phyloP scores from a whole-genome alignment of 2,113 vertebrate genomes.

The Malurus melanocephalus region DNA sequence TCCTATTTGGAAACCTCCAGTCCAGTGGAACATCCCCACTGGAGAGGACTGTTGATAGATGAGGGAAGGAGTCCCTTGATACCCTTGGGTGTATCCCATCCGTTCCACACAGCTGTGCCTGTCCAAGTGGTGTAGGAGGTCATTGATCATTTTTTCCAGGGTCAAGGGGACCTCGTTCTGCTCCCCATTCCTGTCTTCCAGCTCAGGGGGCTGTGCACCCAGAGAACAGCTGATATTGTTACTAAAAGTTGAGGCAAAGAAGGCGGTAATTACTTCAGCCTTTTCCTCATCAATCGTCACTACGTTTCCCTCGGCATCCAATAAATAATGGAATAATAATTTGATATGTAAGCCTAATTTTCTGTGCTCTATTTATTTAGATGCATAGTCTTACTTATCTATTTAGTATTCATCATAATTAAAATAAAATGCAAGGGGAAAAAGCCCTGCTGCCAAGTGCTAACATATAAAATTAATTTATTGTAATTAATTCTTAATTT shows the following conservation, averaged over 20 bases:
- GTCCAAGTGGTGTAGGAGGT: background rate
- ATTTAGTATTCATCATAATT: background rate
- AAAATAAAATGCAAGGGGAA: background rate
- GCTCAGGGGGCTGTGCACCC: background rate
- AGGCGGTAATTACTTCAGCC: background rate
- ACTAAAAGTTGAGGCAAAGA: background rate
- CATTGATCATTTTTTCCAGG: background rate
- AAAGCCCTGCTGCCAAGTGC: background rate
- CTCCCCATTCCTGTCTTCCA: background rate
- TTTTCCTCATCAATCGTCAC: background rate
- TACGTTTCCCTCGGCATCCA: background rate
- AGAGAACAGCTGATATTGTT: background rate
- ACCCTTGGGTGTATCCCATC: background rate
- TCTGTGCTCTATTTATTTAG: background rate
- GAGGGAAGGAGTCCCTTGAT: background rate
- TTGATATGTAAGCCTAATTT: background rate
- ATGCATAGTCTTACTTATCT: background rate
- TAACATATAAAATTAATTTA: background rate
- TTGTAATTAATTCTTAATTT: background rate
- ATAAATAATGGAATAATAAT: background rate
- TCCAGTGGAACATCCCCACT: too few relatives aligned
- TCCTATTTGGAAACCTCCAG: background rate
- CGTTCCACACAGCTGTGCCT: background rate
- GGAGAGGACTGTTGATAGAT: background rate
- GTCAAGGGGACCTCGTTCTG: background rate